phyloP scores from a whole-genome alignment of 23 tunicate species.

The Aplidium turbinatum region DNA sequence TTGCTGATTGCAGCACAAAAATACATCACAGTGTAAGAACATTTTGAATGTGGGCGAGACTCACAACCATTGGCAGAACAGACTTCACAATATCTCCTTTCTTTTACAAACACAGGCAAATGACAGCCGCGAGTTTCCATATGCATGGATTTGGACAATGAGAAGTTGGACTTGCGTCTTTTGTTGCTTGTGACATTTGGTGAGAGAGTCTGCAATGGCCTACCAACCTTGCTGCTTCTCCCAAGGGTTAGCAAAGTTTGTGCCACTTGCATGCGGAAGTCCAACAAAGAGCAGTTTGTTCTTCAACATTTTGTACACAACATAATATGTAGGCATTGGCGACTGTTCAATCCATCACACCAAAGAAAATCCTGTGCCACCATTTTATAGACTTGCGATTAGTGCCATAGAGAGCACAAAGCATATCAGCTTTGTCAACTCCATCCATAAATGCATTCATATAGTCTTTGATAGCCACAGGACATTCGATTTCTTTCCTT shows the following conservation, averaged over 20 bases:
- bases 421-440: constrained; percentile 20
- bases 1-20: constrained; percentile 7
- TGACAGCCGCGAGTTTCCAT: constrained; percentile 2
- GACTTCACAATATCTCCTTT: constrained; percentile 15
- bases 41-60: constrained; percentile 5
- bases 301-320: not conserved
- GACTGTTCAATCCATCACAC: constrained; percentile 8
- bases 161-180: not conserved
- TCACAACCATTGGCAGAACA: constrained; percentile 8
- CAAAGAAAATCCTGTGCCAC: constrained; percentile 34
- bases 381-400: constrained; percentile 14
- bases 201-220: no score
- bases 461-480: constrained; percentile 9
- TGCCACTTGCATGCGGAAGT: constrained; percentile 8
- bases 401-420: constrained; percentile 5
- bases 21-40: constrained; percentile 17
- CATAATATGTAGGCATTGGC: constrained; percentile 10
- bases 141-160: not conserved
- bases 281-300: not conserved
- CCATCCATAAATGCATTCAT: constrained; percentile 19
- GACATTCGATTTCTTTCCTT: not conserved
- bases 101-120: constrained; percentile 1
- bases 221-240: no score
- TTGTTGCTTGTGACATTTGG: not conserved
- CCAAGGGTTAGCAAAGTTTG: constrained; percentile 23